phyloP scores from a whole-genome alignment of 2,888 invertebrate genomes.

The Campoplex nolae region DNA sequence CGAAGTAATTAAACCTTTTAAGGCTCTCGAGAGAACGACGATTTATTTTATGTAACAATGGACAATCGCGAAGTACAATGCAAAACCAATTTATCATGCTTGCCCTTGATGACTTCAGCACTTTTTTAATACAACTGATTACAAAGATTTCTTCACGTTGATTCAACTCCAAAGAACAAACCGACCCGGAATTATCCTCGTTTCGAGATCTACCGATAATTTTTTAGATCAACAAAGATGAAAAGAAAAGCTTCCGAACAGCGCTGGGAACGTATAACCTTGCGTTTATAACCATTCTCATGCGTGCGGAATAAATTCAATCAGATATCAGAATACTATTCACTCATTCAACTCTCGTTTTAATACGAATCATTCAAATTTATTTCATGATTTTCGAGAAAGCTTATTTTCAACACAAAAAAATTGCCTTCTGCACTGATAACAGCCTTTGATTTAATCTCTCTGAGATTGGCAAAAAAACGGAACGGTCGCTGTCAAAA shows the following conservation, averaged over 20 bases:
- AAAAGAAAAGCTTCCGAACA: not conserved
- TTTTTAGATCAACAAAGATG: not conserved
- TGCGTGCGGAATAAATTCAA: not conserved
- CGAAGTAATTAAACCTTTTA: not conserved
- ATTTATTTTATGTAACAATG: not conserved
- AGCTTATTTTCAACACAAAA: too few species aligned
- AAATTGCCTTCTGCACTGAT: too few species aligned
- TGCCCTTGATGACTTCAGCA: not conserved
- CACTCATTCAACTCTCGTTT: not conserved
- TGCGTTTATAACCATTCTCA: not conserved
- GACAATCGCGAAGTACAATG: not conserved
- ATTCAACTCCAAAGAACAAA: too few species aligned
- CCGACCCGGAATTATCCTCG: too few species aligned
- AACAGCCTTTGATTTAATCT: too few species aligned
- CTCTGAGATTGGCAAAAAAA: too few species aligned
- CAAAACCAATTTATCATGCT: not conserved
- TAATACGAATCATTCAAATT: not conserved
- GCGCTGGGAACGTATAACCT: not conserved
- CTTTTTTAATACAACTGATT: not conserved
- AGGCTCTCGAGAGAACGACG: not conserved
- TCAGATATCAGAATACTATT: not conserved
- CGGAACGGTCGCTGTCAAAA: too few species aligned
- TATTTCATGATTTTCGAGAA: too few species aligned
- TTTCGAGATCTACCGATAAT: too few species aligned
- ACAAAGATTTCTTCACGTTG: not conserved